phyloP scores from a whole-genome alignment of 2,888 invertebrate genomes.

The Rhagium mordax region DNA sequence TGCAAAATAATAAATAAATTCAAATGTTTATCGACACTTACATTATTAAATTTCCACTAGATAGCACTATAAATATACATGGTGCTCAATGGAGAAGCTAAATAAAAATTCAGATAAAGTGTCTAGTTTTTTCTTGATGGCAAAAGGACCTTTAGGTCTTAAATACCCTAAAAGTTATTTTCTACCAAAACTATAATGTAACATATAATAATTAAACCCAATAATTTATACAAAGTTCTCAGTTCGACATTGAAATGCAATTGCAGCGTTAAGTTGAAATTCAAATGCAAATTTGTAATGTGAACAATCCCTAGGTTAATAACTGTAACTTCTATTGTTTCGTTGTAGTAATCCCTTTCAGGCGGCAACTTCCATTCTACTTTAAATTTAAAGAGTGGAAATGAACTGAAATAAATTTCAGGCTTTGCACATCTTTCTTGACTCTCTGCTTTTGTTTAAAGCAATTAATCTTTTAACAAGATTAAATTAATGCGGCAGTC shows the following conservation, averaged over 20 bases:
- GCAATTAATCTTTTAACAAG: slow-evolving; percentile 57
- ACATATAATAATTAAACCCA: background rate
- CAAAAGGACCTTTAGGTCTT: no score
- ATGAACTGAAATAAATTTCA: slow-evolving; percentile 58
- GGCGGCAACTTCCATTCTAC: slow-evolving; percentile 50
- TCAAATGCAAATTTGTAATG: slow-evolving; percentile 49
- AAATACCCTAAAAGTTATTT: no score
- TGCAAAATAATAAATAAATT: no score
- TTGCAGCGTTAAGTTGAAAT: slow-evolving; percentile 30
- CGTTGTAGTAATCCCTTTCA: slow-evolving; percentile 49
- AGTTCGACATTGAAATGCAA: slow-evolving; percentile 33
- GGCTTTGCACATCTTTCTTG: slow-evolving; percentile 56
- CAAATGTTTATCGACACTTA: no score
- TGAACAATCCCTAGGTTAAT: slow-evolving; percentile 49
- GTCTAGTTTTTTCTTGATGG: no score
- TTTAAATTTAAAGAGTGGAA: slow-evolving; percentile 57
- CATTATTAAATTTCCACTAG: no score
- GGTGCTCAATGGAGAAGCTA: no score
- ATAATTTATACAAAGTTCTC: background rate
- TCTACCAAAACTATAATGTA: background rate
- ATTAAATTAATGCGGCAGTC: slow-evolving; percentile 49
- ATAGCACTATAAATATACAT: no score
- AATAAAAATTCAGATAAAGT: no score
- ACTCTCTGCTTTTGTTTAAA: slow-evolving; percentile 54
- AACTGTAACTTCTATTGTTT: slow-evolving; percentile 56